Evolutionary conservation across 2,797 vertebrate species (phyloP).

Genomic region (Oryzias sinensis): DNA sequence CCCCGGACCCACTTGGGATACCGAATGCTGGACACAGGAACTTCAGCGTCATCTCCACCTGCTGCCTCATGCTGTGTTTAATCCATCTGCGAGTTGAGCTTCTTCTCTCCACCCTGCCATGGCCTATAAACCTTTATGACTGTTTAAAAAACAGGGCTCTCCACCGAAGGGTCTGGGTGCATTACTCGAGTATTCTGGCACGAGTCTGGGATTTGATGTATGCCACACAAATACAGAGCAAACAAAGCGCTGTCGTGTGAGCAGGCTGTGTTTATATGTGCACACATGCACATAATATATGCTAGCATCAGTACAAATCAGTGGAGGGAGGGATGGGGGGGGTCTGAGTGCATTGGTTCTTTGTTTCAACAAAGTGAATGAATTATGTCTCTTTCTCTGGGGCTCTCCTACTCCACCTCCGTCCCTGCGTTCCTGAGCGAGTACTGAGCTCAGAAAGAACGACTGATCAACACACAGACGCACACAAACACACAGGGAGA

Average conservation of each 20-base stretch:
- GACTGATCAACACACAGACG: constrained; percentile 10
- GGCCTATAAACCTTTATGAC: constrained; percentile 51
- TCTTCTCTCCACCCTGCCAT: constrained; percentile 48
- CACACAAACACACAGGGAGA: constrained; percentile 8
- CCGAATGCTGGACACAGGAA: too few species aligned
- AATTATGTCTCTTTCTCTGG: constrained; percentile 51
- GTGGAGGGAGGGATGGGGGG: constrained; percentile 1
- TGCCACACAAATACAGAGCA: constrained; percentile 21
- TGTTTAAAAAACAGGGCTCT: constrained; percentile 43
- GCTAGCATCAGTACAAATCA: constrained; percentile 35
- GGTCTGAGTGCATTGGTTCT: constrained; percentile 58
- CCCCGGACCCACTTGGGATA: constrained; percentile 6
- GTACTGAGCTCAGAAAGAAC: constrained; percentile 38
- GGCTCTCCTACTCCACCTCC: constrained; percentile 77
- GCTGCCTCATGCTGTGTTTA: constrained; percentile 37
- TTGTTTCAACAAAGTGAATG: constrained; percentile 57
- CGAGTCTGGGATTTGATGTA: constrained; percentile 1
- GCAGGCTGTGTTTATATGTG: constrained; percentile 34
- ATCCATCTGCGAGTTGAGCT: constrained; percentile 60
- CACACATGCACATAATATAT: constrained; percentile 19
- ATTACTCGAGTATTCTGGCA: constrained; percentile 28
- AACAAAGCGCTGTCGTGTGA: constrained; percentile 32
- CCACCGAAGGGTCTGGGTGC: constrained; percentile 20
- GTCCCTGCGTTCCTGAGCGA: constrained; percentile 65
- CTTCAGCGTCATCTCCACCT: constrained; percentile 2